Conservation (phyloP, 1,140 invertebrate species). For the Charaxes varanes region DNA sequence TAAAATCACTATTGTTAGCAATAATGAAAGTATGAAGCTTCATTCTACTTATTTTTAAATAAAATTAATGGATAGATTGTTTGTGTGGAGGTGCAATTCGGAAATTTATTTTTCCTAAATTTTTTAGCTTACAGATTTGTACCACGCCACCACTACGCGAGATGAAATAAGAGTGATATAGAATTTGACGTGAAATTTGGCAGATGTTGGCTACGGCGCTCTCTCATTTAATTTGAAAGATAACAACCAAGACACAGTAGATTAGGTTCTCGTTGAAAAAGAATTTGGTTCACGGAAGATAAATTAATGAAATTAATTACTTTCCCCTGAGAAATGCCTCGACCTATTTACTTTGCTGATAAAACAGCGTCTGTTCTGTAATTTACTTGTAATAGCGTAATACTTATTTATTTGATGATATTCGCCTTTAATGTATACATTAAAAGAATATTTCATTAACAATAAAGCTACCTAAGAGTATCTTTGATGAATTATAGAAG, state of each 20-base stretch:
- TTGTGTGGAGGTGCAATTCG: no score
- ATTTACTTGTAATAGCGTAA: conserved; percentile 16
- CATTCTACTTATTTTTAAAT: no score
- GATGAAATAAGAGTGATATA: not conserved
- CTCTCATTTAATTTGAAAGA: conserved; percentile 33
- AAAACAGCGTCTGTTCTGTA: conserved; percentile 12
- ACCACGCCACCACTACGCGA: no score
- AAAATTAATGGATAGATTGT: no score
- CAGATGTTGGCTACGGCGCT: conserved; percentile 19
- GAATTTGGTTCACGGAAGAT: conserved; percentile 28
- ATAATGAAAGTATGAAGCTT: no score
- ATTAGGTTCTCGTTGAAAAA: conserved; percentile 32
- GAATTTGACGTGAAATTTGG: conserved; percentile 17
- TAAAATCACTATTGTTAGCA: no score
- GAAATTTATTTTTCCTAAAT: no score
- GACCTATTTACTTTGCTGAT: conserved; percentile 26
- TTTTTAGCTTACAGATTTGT: no score
- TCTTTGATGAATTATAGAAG: no score
- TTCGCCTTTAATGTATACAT: no score
- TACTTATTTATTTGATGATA: conserved; percentile 9
- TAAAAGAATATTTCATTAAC: no score
- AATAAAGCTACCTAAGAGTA: no score
- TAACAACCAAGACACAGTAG: conserved; percentile 29
- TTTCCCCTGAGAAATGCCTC: conserved; percentile 26
- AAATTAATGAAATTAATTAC: conserved; percentile 40